Evolutionary conservation across 1,140 invertebrate genomes (phyloP), one percentile per base, ranked within the genome.

Genomic region (Drosophila sechellia): DNA sequence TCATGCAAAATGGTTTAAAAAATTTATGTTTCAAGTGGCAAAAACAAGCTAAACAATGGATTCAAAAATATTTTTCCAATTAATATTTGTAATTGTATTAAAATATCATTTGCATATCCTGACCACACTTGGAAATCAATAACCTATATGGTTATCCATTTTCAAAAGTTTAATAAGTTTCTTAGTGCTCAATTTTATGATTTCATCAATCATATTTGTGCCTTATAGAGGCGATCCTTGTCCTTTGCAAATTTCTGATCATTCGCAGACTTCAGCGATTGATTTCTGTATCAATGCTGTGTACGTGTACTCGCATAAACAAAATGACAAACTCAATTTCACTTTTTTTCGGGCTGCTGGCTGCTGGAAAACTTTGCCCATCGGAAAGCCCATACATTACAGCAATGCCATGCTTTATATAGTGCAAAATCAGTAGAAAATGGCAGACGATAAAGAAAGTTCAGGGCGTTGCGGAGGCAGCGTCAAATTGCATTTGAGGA

Each of bases 351-450:
- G 64, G 40, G 25, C 17, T 64, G 22, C 48, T 43, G 74, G 35
- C 45, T 45, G 35, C 46, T 50, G 63, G 43, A 52, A 85, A 85
- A 64, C 55, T 81, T 81, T 70, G 84, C 50, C 63, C 59, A 65
- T 56, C 73, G 39, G 22, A 66, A 49, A 34, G 63, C 55, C 63
- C 63, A 77, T 70, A 83, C 66, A 87, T 83, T 89, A 86, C 76
- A 61, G 78, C 83, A 81, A 86, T 86, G 69, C 78, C 79, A 79
- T 89, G 84, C 84, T 89, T 83, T 89, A 90, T 89, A 89, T 84
- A 89, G 84, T 84, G 84, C 79, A 84, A 87, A 89, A 87, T 87
- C 84, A 87, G 79, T 87, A 83, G 71, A 87, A 87, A 87, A 87
- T 87, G 79, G 68, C 83, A 87, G 83, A 83, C 79, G 84, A 87